Conservation (phyloP, 2,888 invertebrate species). For the Caenorhabditis sp. region DNA sequence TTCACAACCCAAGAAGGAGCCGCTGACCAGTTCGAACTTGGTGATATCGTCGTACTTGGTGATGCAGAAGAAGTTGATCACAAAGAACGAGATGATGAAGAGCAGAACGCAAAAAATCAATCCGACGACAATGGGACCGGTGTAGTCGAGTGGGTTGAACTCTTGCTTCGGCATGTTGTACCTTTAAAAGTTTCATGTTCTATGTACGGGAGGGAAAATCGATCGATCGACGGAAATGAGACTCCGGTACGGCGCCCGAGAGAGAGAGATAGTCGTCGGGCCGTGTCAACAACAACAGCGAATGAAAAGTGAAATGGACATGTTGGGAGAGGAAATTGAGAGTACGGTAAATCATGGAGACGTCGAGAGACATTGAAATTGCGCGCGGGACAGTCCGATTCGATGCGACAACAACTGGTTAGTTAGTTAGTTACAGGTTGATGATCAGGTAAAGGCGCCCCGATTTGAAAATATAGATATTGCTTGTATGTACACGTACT, state of each 20-base stretch:
- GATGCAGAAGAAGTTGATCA: slow-evolving; percentile 77
- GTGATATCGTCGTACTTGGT: slow-evolving; percentile 77
- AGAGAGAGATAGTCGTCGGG: slow-evolving; percentile 27
- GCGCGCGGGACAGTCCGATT: background rate
- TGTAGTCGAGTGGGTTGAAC: slow-evolving; percentile 72
- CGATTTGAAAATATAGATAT: background rate
- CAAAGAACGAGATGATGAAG: slow-evolving; percentile 72
- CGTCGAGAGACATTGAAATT: background rate
- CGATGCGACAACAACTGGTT: slow-evolving; percentile 28
- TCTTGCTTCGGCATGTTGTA: slow-evolving; percentile 75
- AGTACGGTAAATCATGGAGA: background rate
- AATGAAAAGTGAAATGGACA: slow-evolving; percentile 35
- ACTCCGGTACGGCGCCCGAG: slow-evolving; percentile 23
- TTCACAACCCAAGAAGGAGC: background rate
- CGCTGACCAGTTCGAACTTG: slow-evolving; percentile 75
- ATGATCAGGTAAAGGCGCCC: too few species aligned
- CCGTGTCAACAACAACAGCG: slow-evolving; percentile 45
- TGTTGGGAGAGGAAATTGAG: slow-evolving; percentile 17
- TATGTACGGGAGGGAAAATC: background rate
- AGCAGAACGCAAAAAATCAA: slow-evolving; percentile 68
- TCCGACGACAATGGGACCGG: slow-evolving; percentile 74
- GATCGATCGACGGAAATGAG: slow-evolving; percentile 18
- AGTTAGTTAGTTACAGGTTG: slow-evolving; percentile 23
- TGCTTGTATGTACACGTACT: too few species aligned
- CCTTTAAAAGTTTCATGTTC: background rate